Evolutionary conservation across 2,888 invertebrate genomes (phyloP).

Genomic region (Incurvaria masculella): DNA sequence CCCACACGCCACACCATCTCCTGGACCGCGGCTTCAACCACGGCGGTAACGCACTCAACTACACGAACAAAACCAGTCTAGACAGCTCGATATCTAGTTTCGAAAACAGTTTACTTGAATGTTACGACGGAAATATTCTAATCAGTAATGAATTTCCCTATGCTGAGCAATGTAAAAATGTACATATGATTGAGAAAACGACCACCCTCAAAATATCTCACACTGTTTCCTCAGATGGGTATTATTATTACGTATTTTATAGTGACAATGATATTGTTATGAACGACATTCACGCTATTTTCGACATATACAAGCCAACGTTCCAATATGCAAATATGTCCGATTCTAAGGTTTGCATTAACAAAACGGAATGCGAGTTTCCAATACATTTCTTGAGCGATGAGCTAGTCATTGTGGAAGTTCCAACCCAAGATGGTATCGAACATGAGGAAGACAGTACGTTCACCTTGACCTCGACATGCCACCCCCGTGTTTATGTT

Average conservation of each 20-base stretch:
- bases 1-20: slow-evolving; percentile 36
- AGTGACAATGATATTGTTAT: slow-evolving; percentile 78
- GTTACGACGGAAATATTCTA: slow-evolving; percentile 74
- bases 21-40: slow-evolving; percentile 74
- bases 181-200: slow-evolving; percentile 65
- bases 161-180: slow-evolving; percentile 64
- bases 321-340: slow-evolving; percentile 72
- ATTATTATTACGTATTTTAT: slow-evolving; percentile 88
- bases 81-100: slow-evolving; percentile 79
- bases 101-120: slow-evolving; percentile 70
- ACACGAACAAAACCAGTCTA: slow-evolving; percentile 40
- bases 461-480: slow-evolving; percentile 69
- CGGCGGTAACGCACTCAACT: slow-evolving; percentile 69
- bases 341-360: slow-evolving; percentile 66
- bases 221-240: slow-evolving; percentile 71
- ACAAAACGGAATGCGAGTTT: slow-evolving; percentile 75
- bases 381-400: slow-evolving; percentile 67
- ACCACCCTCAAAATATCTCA: slow-evolving; percentile 65
- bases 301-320: slow-evolving; percentile 82
- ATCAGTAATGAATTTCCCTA: slow-evolving; percentile 68
- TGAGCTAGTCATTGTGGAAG: slow-evolving; percentile 80
- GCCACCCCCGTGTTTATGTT: slow-evolving; percentile 74
- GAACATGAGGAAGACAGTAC: slow-evolving; percentile 73
- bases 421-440: slow-evolving; percentile 77
- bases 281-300: slow-evolving; percentile 79